A percentile compares a stretch with the other conserved stretches of the same genome.
Evolutionary conservation across 2,113 vertebrate species (phyloP).

Genomic region (Cacatua alba): DNA sequence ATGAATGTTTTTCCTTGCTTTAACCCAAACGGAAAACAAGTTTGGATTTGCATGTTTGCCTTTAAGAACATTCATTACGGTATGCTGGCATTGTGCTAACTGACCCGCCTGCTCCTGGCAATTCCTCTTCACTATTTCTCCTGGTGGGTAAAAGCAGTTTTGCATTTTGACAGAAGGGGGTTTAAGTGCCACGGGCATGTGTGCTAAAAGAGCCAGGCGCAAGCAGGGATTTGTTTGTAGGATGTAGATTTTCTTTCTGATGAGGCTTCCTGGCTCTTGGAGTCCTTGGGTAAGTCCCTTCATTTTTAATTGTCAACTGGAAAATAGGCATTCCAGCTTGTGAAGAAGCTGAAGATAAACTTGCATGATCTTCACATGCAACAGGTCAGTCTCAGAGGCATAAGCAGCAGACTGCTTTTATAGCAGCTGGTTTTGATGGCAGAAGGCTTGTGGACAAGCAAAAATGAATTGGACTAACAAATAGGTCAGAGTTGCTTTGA

Average conservation of each 20-base stretch:
- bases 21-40: neutral
- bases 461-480: neutral
- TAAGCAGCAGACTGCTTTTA: neutral
- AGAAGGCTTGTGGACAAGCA: neutral
- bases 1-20: neutral
- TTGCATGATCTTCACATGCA: accelerated
- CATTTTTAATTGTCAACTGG: neutral
- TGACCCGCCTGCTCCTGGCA: neutral
- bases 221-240: neutral
- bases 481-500: neutral
- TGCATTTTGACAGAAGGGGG: neutral
- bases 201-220: neutral
- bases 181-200: neutral
- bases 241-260: neutral
- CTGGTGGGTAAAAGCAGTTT: neutral
- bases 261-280: neutral
- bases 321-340: neutral
- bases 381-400: neutral
- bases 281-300: neutral
- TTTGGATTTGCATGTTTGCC: neutral
- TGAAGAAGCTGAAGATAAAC: neutral
- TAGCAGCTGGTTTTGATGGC: neutral
- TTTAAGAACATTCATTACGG: neutral
- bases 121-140: neutral
- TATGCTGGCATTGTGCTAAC: neutral